Percentiles rank a stretch among this genome's conserved stretches.
Evolutionary conservation across 2,888 invertebrate species (phyloP).

Genomic region (Polymixis flavicincta): DNA sequence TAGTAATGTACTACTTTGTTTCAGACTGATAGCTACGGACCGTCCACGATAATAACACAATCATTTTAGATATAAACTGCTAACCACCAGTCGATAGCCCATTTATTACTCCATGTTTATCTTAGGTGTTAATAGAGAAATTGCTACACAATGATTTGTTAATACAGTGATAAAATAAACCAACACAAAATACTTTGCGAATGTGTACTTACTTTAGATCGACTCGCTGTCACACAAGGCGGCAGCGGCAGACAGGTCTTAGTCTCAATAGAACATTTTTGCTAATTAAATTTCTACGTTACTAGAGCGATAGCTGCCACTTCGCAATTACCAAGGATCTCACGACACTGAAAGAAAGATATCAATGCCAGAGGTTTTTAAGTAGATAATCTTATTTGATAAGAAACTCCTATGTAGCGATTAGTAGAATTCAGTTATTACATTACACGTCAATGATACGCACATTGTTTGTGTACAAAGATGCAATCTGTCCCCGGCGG

Average conservation of each 20-base stretch:
- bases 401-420: constrained; percentile 80
- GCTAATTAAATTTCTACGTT: constrained; percentile 48
- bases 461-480: constrained; percentile 45
- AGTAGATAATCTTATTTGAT: constrained; percentile 88
- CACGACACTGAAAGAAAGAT: constrained; percentile 83
- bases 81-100: constrained; percentile 54
- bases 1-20: constrained; percentile 11
- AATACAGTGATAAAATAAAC: constrained; percentile 54
- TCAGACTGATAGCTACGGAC: constrained; percentile 27
- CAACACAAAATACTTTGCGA: constrained; percentile 49
- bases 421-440: constrained; percentile 81
- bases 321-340: constrained; percentile 73
- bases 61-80: constrained; percentile 47
- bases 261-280: constrained; percentile 54
- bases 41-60: constrained; percentile 50
- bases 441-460: constrained; percentile 60
- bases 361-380: constrained; percentile 84
- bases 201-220: constrained; percentile 62
- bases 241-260: constrained; percentile 13
- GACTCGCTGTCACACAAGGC: constrained; percentile 34
- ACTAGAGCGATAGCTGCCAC: constrained; percentile 62
- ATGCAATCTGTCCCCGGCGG: constrained; percentile 38
- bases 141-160: constrained; percentile 61
- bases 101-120: constrained; percentile 59
- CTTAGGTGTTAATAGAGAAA: constrained; percentile 55